These are phyloP conservation scores for Muntiacus reevesi DNA, from an alignment of 2,113 vertebrate species.

Conservation along the genomic window DNA sequence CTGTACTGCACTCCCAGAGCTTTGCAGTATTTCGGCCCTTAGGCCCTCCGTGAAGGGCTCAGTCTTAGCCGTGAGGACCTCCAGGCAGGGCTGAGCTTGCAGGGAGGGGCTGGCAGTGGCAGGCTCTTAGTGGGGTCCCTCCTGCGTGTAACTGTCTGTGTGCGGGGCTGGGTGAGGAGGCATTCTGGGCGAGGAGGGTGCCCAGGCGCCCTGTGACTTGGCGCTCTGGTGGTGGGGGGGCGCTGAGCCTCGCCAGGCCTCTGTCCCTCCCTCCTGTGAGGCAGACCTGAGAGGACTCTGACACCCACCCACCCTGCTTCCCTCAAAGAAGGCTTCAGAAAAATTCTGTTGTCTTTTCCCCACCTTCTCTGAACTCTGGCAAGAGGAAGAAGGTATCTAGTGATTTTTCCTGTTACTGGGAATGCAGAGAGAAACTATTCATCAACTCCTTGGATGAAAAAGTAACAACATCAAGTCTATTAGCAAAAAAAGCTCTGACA, in stretches of 20 bases:
- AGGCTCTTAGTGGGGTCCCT: not conserved
- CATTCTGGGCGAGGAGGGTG: not conserved
- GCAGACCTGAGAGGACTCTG: not conserved
- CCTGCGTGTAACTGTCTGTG: not conserved
- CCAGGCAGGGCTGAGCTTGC: not conserved
- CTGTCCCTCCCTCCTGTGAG: not conserved
- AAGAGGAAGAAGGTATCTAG: not conserved
- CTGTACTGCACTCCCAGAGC: not conserved
- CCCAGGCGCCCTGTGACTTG: not conserved
- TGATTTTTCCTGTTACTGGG: not conserved
- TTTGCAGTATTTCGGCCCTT: not conserved
- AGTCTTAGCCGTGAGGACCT: not conserved
- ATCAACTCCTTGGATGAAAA: not conserved
- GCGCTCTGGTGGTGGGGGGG: rapidly evolving
- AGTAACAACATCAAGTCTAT: not conserved
- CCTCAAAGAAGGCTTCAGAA: not conserved
- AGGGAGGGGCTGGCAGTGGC: not conserved
- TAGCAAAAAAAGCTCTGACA: not conserved
- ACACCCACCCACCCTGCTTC: too few species aligned
- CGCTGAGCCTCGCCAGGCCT: not conserved
- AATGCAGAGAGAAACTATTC: not conserved
- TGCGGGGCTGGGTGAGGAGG: not conserved
- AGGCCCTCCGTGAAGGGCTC: not conserved
- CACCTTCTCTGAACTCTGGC: not conserved
- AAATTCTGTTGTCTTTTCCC: not conserved